A percentile compares a stretch with the other conserved stretches of the same genome.
phyloP scores from a whole-genome alignment of 2,888 invertebrate species.

The Pammene aurita region DNA sequence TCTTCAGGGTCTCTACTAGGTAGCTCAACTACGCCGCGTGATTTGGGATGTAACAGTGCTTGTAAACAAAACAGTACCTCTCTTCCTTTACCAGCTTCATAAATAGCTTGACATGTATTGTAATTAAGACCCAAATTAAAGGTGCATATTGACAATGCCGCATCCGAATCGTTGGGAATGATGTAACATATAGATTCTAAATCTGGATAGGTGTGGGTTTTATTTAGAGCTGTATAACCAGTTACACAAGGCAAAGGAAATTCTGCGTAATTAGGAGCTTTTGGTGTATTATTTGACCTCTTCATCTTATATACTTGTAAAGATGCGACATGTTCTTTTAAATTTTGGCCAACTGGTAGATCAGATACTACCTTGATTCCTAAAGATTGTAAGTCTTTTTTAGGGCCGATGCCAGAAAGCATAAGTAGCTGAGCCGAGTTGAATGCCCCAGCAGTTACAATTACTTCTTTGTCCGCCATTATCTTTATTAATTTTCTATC shows the following conservation, averaged over 20 bases:
- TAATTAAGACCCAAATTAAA: constrained; percentile 5
- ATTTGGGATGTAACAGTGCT: constrained; percentile 22
- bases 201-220: constrained; percentile 21
- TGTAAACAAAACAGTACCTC: neutral
- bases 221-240: constrained; percentile 5
- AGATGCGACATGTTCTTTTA: constrained; percentile 62
- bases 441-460: constrained; percentile 65
- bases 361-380: constrained; percentile 58
- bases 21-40: constrained; percentile 23
- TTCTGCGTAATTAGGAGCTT: neutral
- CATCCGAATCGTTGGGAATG: neutral
- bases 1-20: constrained; percentile 29
- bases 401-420: constrained; percentile 70
- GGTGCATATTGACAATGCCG: neutral
- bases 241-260: neutral
- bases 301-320: constrained; percentile 15
- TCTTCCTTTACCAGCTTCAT: constrained; percentile 22
- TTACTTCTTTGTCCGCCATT: constrained; percentile 59
- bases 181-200: constrained; percentile 4
- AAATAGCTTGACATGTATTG: constrained; percentile 9
- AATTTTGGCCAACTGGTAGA: constrained; percentile 63
- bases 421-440: constrained; percentile 68
- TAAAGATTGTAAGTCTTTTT: constrained; percentile 51
- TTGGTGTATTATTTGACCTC: neutral
- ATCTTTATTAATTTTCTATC: constrained; percentile 48